Conservation (phyloP, 2,888 invertebrate genomes). For the Cerceris ruficornis region DNA sequence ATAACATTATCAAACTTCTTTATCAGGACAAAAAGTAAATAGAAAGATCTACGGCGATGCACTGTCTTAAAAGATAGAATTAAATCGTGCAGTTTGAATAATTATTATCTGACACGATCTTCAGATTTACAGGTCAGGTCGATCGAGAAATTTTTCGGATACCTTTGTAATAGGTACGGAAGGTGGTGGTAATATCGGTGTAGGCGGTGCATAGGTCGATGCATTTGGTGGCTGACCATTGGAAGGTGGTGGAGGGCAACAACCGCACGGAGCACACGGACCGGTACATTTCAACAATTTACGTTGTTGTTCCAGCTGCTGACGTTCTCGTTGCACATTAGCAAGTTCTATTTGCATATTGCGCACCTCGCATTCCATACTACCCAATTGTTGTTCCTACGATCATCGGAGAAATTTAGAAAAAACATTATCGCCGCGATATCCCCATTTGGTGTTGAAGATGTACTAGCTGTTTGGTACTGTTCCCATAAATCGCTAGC, state of each 20-base stretch:
- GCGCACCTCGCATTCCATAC: constrained; percentile 85
- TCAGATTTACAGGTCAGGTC: neutral
- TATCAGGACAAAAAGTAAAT: neutral
- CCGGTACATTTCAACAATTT: constrained; percentile 78
- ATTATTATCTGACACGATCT: neutral
- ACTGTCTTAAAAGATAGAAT: neutral
- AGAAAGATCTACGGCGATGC: neutral
- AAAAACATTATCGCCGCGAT: neutral
- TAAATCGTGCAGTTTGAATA: constrained; percentile 3
- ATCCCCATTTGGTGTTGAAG: neutral
- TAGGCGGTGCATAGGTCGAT: constrained; percentile 30
- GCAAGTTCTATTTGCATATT: constrained; percentile 83
- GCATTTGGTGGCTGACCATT: constrained; percentile 28
- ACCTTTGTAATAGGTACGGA: constrained; percentile 62
- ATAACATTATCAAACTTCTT: constrained; percentile 12
- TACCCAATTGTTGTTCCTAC: constrained; percentile 85
- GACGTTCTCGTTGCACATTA: constrained; percentile 83
- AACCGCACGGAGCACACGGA: constrained; percentile 76
- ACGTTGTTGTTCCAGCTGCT: constrained; percentile 82
- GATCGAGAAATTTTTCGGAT: constrained; percentile 41
- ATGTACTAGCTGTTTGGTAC: constrained; percentile 80
- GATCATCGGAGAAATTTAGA: neutral
- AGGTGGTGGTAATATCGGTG: constrained; percentile 33
- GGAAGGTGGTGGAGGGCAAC: constrained; percentile 68
- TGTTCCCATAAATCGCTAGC: constrained; percentile 80